phyloP scores from a whole-genome alignment of 1,140 invertebrate genomes.

The Neodiprion fabricii region DNA sequence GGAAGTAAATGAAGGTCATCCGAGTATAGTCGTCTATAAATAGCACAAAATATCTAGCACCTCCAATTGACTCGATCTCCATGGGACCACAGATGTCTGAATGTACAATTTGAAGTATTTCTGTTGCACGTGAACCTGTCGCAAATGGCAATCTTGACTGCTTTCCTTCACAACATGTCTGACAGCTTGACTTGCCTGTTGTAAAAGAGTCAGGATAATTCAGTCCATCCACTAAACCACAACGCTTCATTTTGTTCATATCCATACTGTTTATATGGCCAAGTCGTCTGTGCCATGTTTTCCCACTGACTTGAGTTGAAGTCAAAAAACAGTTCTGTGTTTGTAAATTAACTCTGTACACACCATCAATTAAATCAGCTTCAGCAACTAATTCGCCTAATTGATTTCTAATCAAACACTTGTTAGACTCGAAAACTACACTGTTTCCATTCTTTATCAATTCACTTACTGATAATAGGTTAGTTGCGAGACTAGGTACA shows the following conservation, averaged over 20 bases:
- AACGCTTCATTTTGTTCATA: slow-evolving; percentile 19
- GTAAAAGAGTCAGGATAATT: neutral
- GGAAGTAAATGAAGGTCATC: slow-evolving; percentile 39
- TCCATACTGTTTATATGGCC: slow-evolving; percentile 25
- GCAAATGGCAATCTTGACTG: too few species aligned
- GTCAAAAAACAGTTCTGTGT: neutral
- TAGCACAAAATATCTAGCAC: slow-evolving; percentile 38
- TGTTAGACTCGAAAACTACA: slow-evolving; percentile 13
- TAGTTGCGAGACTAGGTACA: slow-evolving; percentile 22
- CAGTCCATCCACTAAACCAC: slow-evolving; percentile 3
- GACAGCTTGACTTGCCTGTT: too few species aligned
- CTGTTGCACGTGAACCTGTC: too few species aligned
- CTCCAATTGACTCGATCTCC: slow-evolving; percentile 17
- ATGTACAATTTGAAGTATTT: slow-evolving; percentile 16
- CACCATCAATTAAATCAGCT: too few species aligned
- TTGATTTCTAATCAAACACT: neutral
- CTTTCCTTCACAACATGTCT: too few species aligned
- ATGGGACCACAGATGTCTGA: neutral
- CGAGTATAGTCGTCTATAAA: slow-evolving; percentile 47
- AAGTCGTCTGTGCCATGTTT: slow-evolving; percentile 22
- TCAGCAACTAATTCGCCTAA: slow-evolving; percentile 8
- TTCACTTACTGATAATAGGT: slow-evolving; percentile 26
- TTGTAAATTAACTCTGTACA: too few species aligned
- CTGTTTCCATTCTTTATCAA: slow-evolving; percentile 15
- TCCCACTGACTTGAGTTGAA: neutral